A percentile compares a stretch with the other conserved stretches of the same genome.
Conservation (phyloP, 2,888 invertebrate species). For the Exocentrus adspersus region DNA sequence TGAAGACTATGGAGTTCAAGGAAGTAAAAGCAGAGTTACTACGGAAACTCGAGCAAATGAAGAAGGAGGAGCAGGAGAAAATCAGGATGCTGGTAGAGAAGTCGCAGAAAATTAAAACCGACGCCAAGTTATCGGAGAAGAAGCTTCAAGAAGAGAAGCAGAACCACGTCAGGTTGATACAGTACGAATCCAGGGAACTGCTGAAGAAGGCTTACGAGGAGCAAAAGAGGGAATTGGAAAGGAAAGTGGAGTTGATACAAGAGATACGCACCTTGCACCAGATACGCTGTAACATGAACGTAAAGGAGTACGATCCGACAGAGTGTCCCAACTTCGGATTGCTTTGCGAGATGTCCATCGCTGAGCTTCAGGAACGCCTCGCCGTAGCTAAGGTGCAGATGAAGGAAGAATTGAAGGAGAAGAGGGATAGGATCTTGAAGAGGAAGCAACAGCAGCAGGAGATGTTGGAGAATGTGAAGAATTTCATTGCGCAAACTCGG, state of each 20-base stretch:
- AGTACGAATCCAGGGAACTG: constrained; percentile 65
- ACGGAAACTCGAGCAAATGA: constrained; percentile 67
- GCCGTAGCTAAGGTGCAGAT: constrained; percentile 65
- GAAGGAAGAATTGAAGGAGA: constrained; percentile 66
- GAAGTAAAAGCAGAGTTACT: constrained; percentile 66
- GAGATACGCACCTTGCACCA: constrained; percentile 61
- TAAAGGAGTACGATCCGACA: constrained; percentile 69
- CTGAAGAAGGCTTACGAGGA: constrained; percentile 53
- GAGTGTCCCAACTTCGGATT: constrained; percentile 70
- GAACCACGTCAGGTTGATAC: constrained; percentile 63
- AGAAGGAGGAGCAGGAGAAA: constrained; percentile 64
- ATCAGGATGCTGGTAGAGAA: constrained; percentile 66
- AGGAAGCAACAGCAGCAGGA: constrained; percentile 64
- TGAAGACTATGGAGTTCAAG: constrained; percentile 65
- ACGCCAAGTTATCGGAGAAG: constrained; percentile 66
- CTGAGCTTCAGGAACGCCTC: constrained; percentile 70
- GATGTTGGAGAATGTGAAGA: constrained; percentile 65
- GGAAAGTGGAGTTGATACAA: constrained; percentile 61
- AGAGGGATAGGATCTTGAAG: constrained; percentile 63
- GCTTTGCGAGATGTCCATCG: constrained; percentile 73
- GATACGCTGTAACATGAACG: constrained; percentile 53
- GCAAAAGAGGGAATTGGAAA: constrained; percentile 57
- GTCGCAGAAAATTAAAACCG: constrained; percentile 62
- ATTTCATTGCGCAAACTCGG: constrained; percentile 62
- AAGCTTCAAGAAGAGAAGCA: constrained; percentile 68